phyloP scores from a whole-genome alignment of 2,113 vertebrate genomes.

The Pseudorectes ferrugineus region DNA sequence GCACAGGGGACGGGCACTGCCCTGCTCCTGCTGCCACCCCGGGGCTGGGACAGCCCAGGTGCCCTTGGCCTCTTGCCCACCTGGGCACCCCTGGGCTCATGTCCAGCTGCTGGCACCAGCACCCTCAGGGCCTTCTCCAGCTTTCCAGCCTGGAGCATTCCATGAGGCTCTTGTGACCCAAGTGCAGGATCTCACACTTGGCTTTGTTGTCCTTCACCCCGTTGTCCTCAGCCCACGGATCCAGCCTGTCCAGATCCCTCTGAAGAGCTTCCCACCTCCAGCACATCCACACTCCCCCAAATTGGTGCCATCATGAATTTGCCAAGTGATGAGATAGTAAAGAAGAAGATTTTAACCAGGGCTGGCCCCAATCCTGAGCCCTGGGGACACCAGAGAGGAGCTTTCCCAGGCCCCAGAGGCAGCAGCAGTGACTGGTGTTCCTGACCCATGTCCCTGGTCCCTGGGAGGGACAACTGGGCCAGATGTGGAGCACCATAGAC shows the following conservation, averaged over 20 bases:
- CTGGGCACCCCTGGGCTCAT: background rate
- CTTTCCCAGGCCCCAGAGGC: background rate
- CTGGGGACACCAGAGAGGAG: background rate
- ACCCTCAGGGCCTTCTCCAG: background rate
- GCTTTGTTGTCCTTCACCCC: background rate
- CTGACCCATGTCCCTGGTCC: background rate
- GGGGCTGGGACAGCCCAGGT: background rate
- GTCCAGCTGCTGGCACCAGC: rapidly evolving
- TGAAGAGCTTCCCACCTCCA: background rate
- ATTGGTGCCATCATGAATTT: background rate
- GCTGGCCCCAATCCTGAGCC: background rate
- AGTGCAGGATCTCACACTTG: background rate
- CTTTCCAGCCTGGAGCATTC: background rate
- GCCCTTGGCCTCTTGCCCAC: background rate
- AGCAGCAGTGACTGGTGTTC: background rate
- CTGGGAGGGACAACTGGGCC: background rate
- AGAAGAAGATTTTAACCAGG: background rate
- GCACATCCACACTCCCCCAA: background rate
- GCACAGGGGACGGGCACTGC: background rate
- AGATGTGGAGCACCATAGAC: background rate
- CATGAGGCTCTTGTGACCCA: background rate
- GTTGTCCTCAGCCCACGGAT: rapidly evolving
- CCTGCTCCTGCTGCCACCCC: background rate
- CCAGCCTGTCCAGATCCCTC: background rate
- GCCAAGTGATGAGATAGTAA: background rate